These are phyloP conservation scores for Apis dorsata DNA, from an alignment of 1,140 invertebrate genomes.

Conservation along the genomic window DNA sequence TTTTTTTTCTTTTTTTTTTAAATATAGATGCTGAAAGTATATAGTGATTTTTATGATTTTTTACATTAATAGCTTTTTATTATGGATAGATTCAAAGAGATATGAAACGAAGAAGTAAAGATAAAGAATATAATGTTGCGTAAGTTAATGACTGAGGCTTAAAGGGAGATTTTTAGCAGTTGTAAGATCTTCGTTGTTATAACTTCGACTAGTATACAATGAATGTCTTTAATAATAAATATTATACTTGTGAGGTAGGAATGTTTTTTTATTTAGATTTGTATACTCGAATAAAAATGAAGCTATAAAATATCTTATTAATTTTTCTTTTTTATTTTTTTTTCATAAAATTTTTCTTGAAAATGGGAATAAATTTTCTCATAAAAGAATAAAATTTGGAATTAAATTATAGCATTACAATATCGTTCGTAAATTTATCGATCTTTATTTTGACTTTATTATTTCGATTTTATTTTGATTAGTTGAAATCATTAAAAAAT, in stretches of 20 bases:
- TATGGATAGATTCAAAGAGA: background rate
- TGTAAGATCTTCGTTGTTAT: background rate
- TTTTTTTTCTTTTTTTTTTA: background rate
- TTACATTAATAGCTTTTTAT: background rate
- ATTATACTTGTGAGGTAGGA: no score
- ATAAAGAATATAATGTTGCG: background rate
- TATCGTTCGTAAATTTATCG: background rate
- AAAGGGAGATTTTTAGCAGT: background rate
- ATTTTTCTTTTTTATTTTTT: no score
- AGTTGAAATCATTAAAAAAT: background rate
- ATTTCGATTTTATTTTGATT: background rate
- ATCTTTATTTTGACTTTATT: background rate
- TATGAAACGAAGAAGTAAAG: background rate
- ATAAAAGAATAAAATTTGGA: no score
- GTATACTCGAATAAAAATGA: no score
- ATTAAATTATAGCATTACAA: no score
- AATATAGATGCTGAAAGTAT: no score
- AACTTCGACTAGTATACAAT: background rate
- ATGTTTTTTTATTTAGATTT: no score
- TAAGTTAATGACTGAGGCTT: background rate
- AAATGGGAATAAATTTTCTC: no score
- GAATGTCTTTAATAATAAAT: background rate
- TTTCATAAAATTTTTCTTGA: no score
- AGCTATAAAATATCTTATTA: no score
- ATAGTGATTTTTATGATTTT: background rate